Percentiles rank a stretch among this genome's conserved stretches.
phyloP scores from a whole-genome alignment of 2,113 vertebrate species.

The Rhipidura dahli region DNA sequence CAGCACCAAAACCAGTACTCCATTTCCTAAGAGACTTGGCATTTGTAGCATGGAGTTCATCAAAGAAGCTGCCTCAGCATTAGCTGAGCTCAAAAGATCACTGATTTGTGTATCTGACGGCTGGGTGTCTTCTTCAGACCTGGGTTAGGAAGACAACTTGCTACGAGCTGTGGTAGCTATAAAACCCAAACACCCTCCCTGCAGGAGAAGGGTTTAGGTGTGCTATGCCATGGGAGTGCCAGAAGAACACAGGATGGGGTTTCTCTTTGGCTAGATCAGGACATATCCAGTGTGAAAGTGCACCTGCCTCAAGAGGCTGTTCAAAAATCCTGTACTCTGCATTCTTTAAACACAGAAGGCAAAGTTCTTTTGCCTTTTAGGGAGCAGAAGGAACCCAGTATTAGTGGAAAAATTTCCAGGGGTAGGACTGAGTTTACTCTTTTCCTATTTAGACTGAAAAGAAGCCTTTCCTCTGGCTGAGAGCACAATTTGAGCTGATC shows the following conservation, averaged over 20 bases:
- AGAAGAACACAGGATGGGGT: neutral
- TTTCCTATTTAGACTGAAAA: neutral
- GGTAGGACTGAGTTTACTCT: neutral
- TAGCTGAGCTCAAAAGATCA: neutral
- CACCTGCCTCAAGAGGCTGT: neutral
- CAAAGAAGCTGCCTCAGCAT: neutral
- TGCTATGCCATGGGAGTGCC: neutral
- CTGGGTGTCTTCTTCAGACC: neutral
- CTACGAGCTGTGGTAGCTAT: fast-evolving
- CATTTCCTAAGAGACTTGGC: neutral
- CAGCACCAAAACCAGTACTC: neutral
- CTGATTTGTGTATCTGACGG: neutral
- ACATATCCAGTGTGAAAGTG: neutral
- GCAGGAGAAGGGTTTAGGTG: neutral
- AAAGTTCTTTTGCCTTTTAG: neutral
- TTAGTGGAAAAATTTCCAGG: neutral
- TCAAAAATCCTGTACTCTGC: neutral
- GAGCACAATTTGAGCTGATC: neutral
- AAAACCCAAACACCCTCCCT: neutral
- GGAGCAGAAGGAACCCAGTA: neutral
- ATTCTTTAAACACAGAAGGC: neutral
- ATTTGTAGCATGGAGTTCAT: neutral
- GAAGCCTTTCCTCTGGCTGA: neutral
- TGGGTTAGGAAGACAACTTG: neutral
- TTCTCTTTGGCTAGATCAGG: neutral